Base-by-base conservation (phyloP, 2,888 invertebrate genomes). In the Ormyrus rosae region DNA sequence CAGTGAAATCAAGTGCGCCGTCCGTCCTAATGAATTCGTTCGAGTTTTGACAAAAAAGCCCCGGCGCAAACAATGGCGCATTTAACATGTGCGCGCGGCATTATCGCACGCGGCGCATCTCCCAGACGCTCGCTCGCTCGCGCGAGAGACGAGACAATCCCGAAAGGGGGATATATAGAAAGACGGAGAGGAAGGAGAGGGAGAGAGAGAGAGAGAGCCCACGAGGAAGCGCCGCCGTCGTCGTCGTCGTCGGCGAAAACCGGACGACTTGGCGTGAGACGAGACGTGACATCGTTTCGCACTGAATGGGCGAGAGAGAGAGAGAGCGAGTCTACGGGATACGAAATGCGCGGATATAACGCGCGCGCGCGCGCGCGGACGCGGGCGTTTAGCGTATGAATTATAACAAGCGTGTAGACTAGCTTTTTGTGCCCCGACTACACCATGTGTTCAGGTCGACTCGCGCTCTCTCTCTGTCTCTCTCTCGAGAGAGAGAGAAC, bases 301-400 rank as follows among this genome's bases (percentile, higher is more conserved):
- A 80, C 80, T 75, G 80, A 74, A 79, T 79, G 69, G 70, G 50
- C 50, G 70, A 48, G 70, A 48, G 34, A 34, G 34, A 19, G 19
- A 19, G 19, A 19, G 19, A 34, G 34, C 34, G 34, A 34, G 34
- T 34, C 34, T 34, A 34, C 34, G 34, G 34, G 34, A 34, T 34
- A 34, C 34, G 34, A 34, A 34, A 34, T 4, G 34, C 34, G 34
- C 34, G 34, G 34, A 34, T 34, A 34, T 4, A 34, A 34, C 34
- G 34, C 34, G 34, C 13, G 13, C 13, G 13, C 13, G 13, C 1
- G 19, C 75, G 84, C 74, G 82, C 81, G 83, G 82, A 84, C 84
- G 85, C 85, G 70, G 68, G 51, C 86, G 86, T 88, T 88, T 86
- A 87, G 83, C 85, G 86, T 88, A 88, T 88, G 88, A 88, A 88